Evolutionary conservation across 2,113 vertebrate species (phyloP).

Genomic region (Leucosticte australis): DNA sequence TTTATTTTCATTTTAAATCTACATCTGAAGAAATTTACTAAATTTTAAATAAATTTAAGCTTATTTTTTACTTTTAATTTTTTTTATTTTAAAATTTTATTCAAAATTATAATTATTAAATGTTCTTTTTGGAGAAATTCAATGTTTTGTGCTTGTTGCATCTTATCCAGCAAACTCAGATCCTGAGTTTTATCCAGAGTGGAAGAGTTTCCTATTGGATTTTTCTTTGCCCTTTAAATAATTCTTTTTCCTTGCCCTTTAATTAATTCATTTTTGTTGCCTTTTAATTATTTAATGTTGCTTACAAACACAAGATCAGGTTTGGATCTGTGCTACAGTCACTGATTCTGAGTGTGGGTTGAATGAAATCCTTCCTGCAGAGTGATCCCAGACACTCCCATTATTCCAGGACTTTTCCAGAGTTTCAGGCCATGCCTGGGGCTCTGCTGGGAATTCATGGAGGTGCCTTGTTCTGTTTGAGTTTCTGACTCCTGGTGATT

Average conservation of each 20-base stretch:
- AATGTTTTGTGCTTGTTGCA: not conserved
- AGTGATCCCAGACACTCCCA: not conserved
- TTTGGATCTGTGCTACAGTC: not conserved
- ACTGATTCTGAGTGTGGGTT: not conserved
- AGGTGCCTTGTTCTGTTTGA: rapidly evolving
- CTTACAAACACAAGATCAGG: not conserved
- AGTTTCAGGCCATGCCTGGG: rapidly evolving
- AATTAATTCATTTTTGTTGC: not conserved
- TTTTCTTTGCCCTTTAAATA: not conserved
- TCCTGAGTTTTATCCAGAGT: not conserved
- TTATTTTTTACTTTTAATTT: not conserved
- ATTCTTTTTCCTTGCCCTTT: not conserved
- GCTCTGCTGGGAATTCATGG: not conserved
- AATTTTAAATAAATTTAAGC: not conserved
- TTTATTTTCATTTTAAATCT: not conserved
- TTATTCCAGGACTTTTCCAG: not conserved
- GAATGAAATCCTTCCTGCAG: not conserved
- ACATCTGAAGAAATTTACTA: not conserved
- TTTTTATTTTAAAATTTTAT: not conserved
- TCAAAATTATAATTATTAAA: no score
- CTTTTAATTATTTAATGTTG: not conserved
- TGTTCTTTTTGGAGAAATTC: not conserved
- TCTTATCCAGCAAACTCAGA: not conserved
- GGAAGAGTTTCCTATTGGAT: not conserved
- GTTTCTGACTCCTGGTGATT: rapidly evolving